These are phyloP conservation scores for Anas flavirostris DNA, from an alignment of 2,797 vertebrate genomes.

Conservation along the genomic window DNA sequence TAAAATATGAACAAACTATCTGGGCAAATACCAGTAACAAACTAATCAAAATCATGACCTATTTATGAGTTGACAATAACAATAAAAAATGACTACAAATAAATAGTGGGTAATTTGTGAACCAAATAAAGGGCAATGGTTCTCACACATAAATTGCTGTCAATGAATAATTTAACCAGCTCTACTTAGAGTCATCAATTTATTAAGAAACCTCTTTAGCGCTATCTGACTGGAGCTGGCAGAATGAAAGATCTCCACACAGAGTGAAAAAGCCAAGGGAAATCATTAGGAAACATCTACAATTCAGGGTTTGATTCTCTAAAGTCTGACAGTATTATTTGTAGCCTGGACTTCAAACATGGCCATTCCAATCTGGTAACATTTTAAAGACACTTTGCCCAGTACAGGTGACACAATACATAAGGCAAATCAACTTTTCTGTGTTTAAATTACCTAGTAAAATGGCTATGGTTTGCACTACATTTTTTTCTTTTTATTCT, in stretches of 20 bases:
- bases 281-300: slow-evolving; percentile 20
- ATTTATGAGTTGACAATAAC: slow-evolving; percentile 9
- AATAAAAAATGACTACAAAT: slow-evolving; percentile 31
- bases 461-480: not conserved
- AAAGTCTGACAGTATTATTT: not conserved
- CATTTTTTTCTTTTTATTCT: not conserved
- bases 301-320: not conserved
- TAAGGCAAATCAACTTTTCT: not conserved
- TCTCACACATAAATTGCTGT: slow-evolving; percentile 9
- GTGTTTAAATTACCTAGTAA: not conserved
- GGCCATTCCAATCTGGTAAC: not conserved
- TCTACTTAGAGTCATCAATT: slow-evolving; percentile 2
- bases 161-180: slow-evolving; percentile 44
- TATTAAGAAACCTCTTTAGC: not conserved
- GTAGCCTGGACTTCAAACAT: not conserved
- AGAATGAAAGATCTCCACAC: not conserved
- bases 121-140: not conserved
- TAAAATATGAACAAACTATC: not conserved
- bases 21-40: slow-evolving; percentile 5
- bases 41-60: slow-evolving; percentile 36
- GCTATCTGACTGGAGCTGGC: not conserved
- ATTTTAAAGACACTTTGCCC: not conserved
- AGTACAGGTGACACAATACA: not conserved
- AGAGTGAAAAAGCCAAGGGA: slow-evolving; percentile 5
- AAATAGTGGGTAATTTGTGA: slow-evolving; percentile 24